Evolutionary conservation across 2,888 invertebrate genomes (phyloP), one percentile per base, ranked within the genome.

Genomic region (Callimorpha dominula): DNA sequence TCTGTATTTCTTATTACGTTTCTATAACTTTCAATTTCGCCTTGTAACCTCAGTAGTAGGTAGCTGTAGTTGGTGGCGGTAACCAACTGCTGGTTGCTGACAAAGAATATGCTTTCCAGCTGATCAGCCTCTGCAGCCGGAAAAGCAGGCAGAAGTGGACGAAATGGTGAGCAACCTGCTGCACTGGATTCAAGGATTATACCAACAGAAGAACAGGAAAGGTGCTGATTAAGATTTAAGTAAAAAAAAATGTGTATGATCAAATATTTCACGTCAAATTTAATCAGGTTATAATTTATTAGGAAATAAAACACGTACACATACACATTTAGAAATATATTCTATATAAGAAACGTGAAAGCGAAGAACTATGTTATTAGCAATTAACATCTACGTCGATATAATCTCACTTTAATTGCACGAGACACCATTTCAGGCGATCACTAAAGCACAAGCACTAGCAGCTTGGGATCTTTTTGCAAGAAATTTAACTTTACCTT

Each of bases 121-220:
- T 70, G 93, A 94, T 42, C 71, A 69, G 12, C 42, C 74, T 14
- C 85, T 90, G 68, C 90, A 93, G 73, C 90, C 93, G 65, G 91
- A 91, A 70, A 93, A 96, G 87, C 96, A 96, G 84, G 94, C 95
- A 46, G 96, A 96, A 80, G 96, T 97, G 70, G 97, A 97, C 87
- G 96, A 97, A 88, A 97, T 97, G 97, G 97, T 97, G 72, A 96
- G 97, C 90, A 97, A 97, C 88, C 96, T 97, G 81, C 96, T 97
- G 74, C 97, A 97, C 81, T 97, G 97, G 97, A 96, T 97, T 78
- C 97, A 97, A 90, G 97, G 97, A 81, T 96, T 97, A 75, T 97
- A 97, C 88, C 96, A 96, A 80, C 96, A 97, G 87, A 93, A 90
- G 83, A 95, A 91, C 88, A 93, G 96, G 89, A 96, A 95, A 96